phyloP scores from a whole-genome alignment of 2,888 invertebrate species.

The Dexiosoma caninum region DNA sequence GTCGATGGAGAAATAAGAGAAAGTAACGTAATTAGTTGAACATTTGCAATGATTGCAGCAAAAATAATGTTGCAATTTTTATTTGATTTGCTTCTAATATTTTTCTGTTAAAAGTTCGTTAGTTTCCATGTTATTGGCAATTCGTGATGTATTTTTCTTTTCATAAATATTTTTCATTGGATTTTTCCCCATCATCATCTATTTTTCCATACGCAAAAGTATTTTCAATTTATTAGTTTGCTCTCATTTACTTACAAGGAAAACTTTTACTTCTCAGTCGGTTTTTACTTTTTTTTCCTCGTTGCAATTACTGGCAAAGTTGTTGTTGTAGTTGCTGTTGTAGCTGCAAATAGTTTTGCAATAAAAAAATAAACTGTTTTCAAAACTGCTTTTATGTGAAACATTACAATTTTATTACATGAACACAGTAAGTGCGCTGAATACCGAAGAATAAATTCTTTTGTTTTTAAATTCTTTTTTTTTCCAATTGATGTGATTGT shows the following conservation, averaged over 20 bases:
- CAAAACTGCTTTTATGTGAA: constrained; percentile 2
- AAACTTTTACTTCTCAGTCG: constrained; percentile 43
- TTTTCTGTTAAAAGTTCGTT: constrained; percentile 56
- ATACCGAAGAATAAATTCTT: neutral
- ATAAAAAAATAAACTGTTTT: constrained; percentile 13
- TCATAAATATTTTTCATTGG: constrained; percentile 27
- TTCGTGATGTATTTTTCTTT: constrained; percentile 34
- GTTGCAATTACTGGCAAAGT: neutral
- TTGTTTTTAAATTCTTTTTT: neutral
- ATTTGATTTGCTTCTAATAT: constrained; percentile 51
- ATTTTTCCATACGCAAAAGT: constrained; percentile 47
- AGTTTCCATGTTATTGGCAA: constrained; percentile 57
- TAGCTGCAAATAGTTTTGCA: constrained; percentile 21
- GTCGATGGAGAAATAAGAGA: neutral
- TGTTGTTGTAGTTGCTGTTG: neutral
- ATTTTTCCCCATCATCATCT: constrained; percentile 43
- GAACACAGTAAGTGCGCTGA: neutral
- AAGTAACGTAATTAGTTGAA: constrained; percentile 53
- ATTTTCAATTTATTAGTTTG: constrained; percentile 63
- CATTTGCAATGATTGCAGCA: constrained; percentile 54
- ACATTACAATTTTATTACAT: neutral
- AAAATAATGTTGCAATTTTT: constrained; percentile 43
- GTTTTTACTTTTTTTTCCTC: neutral
- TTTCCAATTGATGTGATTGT: too few species aligned
- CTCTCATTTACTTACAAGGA: constrained; percentile 56